Percentiles rank a stretch among this genome's conserved stretches.
These are phyloP conservation scores for Anseranas semipalmata DNA, from an alignment of 2,113 vertebrate genomes.

Conservation along the genomic window DNA sequence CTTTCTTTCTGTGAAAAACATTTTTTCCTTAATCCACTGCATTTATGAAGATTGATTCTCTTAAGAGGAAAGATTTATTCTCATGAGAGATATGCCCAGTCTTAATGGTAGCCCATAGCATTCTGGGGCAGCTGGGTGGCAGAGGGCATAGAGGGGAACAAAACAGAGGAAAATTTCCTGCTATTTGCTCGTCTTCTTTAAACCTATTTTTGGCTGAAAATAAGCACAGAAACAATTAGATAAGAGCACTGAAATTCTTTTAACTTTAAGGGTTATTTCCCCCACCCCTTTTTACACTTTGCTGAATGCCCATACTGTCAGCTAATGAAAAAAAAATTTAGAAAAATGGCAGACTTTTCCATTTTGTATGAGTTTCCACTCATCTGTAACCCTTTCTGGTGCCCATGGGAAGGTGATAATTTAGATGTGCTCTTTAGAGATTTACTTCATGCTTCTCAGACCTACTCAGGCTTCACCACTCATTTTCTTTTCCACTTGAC, in stretches of 20 bases:
- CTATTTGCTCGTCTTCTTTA: not conserved
- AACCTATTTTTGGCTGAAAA: not conserved
- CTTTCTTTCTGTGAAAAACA: not conserved
- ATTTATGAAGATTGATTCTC: not conserved
- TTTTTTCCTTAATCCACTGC: not conserved
- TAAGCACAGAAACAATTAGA: not conserved
- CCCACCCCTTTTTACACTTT: not conserved
- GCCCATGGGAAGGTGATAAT: not conserved
- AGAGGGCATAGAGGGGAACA: not conserved
- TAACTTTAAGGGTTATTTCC: not conserved
- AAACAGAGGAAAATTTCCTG: not conserved
- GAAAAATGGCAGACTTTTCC: not conserved
- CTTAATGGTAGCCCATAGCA: not conserved
- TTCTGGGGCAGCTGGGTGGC: not conserved
- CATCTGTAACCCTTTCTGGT: not conserved
- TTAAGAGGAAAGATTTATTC: not conserved
- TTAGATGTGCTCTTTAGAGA: not conserved
- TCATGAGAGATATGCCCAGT: not conserved
- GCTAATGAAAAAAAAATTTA: not conserved
- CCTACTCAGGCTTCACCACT: not conserved
- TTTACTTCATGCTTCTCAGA: not conserved
- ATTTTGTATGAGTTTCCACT: not conserved
- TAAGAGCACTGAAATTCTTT: not conserved
- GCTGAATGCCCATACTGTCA: fast-evolving
- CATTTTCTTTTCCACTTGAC: not conserved